Evolutionary conservation across 53 echinoderm and acorn worm genomes (phyloP), one percentile per base, ranked within the genome.

Genomic region (Patiria pectinifera): DNA sequence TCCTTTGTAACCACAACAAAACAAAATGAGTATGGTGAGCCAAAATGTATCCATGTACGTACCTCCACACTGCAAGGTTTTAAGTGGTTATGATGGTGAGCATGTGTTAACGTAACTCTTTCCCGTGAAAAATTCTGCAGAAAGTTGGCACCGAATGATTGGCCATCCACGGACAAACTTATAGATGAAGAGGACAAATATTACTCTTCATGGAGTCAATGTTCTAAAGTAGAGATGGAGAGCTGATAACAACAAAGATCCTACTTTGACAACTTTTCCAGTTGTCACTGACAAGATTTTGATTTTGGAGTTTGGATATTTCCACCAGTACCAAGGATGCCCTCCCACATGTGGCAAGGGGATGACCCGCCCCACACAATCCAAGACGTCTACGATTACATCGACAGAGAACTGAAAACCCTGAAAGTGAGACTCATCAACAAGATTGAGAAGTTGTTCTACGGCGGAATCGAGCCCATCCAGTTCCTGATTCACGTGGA

Each of bases 401-500:
- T 97, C 58, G 97, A 97, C 78, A 89, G 94, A 21, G 92, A 94
- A 72, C 77, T 97, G 13, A 96, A 95, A 89, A 71, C 66, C 3
- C 79, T 95, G 53, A 97, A 96, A 78, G 93, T 93, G 3, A 93
- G 74, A 77, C 95, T 97, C 15, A 82, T 93, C 44, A 96, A 92
- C 25, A 97, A 95, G 74, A 95, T 95, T 15, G 97, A 97, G 71
- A 97, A 96, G 49, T 78, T 81, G 59, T 97, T 97, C 85, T 97
- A 95, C 88, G 97, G 97, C 8, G 94, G 96, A 13, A 95, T 96
- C 83, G 95, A 97, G 45, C 91, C 97, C 3, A 97, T 97, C 60
- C 98, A 97, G 76, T 97, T 95, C 76, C 77, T 97, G 43, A 94
- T 96, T 19, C 98, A 97, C 44, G 89, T 97, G 48, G 98, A 97